Base-by-base conservation (phyloP, 2,113 vertebrate species). In the Mastomys coucha region DNA sequence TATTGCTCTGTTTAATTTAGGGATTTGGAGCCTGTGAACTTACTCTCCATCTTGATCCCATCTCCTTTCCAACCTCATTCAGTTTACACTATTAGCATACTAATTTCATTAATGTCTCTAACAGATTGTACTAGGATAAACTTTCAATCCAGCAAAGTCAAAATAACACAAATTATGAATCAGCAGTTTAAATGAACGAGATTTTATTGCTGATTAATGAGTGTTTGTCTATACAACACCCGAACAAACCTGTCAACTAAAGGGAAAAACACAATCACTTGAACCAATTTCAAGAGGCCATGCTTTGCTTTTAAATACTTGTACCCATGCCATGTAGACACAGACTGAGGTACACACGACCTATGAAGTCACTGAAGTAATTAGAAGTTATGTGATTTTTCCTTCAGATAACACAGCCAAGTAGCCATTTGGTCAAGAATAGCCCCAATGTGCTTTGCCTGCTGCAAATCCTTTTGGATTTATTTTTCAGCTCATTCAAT, bases 361-460 rank as follows among this genome's bases (percentile, higher is more conserved):
- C 95, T 95, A 63, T 95, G 94, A 95, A 89, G 86, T 94, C 91
- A 97, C 53, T 82, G 17, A 76, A 95, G 82, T 87, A 92, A 88
- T 93, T 63, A 69, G 91, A 96, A 69, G 88, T 91, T 82, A 91
- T 94, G 53, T 63, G 89, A 94, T 51, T n/a, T 69, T 94, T 69
- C 67, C 91, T 93, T 93, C 67, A 96, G 65, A 96, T 93, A 94
- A 96, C 73, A 45, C 63, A 93, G 95, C 94, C 97, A 97, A 97
- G 89, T 82, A 92, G 81, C 86, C 94, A 94, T 96, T 95, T 94
- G 81, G 91, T 97, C 89, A 97, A 96, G 53, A 92, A 91, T 69
- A 92, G 93, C 65, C 89, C 88, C 72, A 92, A 49, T 89, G 80
- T 86, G 95, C 60, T 88, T 91, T 92, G 89, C 94, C 88, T 92